These are phyloP conservation scores for Malachius bipustulatus DNA, from an alignment of 2,888 invertebrate genomes.

Conservation along the genomic window DNA sequence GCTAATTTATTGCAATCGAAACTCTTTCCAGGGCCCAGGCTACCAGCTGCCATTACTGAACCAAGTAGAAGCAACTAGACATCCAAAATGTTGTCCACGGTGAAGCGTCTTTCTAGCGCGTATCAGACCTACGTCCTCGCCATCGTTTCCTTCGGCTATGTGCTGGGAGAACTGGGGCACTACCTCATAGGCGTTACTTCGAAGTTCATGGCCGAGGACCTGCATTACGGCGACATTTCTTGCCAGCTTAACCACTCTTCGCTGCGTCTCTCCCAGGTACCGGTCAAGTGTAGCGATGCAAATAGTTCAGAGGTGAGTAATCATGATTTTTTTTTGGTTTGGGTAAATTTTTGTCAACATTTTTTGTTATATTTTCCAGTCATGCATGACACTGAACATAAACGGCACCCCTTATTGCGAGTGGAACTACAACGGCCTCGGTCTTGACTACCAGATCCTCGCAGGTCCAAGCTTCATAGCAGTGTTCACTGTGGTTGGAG, in stretches of 20 bases:
- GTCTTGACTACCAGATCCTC: constrained; percentile 81
- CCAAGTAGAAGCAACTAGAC: too few relatives aligned
- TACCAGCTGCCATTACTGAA: too few relatives aligned
- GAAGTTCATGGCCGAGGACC: constrained; percentile 71
- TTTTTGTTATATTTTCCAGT: constrained; percentile 40
- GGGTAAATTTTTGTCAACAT: too few relatives aligned
- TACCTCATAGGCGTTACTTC: constrained; percentile 83
- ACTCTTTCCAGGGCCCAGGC: too few relatives aligned
- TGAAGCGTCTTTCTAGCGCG: constrained; percentile 50
- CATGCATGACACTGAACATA: constrained; percentile 50
- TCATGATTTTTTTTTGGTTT: neutral
- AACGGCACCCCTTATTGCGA: constrained; percentile 73
- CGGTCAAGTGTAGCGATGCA: constrained; percentile 44
- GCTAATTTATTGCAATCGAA: too few relatives aligned
- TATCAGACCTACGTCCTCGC: constrained; percentile 72
- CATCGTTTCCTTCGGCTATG: constrained; percentile 70
- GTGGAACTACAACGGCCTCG: constrained; percentile 88
- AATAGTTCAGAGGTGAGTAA: constrained; percentile 36
- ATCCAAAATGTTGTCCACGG: constrained; percentile 32
- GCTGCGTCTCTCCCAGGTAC: constrained; percentile 40
- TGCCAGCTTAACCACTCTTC: constrained; percentile 65
- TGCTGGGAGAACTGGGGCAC: constrained; percentile 77
- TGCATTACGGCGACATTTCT: constrained; percentile 76
- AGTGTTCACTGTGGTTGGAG: constrained; percentile 79
- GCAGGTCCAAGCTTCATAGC: constrained; percentile 90